Percentiles rank a stretch among this genome's conserved stretches.
Conservation (phyloP, 2,113 vertebrate genomes). For the Phalacrocorax brasilianus region DNA sequence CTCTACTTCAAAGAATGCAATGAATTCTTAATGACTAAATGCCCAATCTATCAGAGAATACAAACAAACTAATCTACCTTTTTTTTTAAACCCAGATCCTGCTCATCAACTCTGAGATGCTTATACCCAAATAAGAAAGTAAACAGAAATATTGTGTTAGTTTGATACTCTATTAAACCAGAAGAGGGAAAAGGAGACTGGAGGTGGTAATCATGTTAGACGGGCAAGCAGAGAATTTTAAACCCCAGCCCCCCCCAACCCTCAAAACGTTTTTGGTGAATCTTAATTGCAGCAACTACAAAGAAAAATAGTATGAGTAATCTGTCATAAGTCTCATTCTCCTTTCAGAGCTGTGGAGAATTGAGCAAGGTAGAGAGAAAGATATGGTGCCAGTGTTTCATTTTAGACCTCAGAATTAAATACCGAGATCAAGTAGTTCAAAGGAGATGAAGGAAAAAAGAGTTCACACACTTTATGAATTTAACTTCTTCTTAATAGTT, state of each 20-base stretch:
- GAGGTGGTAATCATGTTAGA: not conserved
- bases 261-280: constrained; percentile 9
- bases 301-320: constrained; percentile 50
- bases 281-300: constrained; percentile 46
- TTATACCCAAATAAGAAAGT: not conserved
- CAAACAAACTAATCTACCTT: not conserved
- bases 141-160: not conserved
- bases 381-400: not conserved
- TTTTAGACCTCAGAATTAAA: constrained; percentile 47
- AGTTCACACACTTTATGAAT: not conserved
- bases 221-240: not conserved
- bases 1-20: not conserved
- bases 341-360: constrained; percentile 48
- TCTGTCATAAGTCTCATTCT: constrained; percentile 22
- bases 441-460: constrained; percentile 13
- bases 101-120: not conserved
- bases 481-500: constrained; percentile 27
- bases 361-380: not conserved
- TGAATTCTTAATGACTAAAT: not conserved
- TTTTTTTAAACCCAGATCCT: not conserved
- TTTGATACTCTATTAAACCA: not conserved
- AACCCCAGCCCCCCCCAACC: not conserved
- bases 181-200: not conserved
- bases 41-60: not conserved
- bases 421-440: constrained; percentile 45